Conservation (phyloP, 2,797 vertebrate genomes). For the Erethizon dorsatum region DNA sequence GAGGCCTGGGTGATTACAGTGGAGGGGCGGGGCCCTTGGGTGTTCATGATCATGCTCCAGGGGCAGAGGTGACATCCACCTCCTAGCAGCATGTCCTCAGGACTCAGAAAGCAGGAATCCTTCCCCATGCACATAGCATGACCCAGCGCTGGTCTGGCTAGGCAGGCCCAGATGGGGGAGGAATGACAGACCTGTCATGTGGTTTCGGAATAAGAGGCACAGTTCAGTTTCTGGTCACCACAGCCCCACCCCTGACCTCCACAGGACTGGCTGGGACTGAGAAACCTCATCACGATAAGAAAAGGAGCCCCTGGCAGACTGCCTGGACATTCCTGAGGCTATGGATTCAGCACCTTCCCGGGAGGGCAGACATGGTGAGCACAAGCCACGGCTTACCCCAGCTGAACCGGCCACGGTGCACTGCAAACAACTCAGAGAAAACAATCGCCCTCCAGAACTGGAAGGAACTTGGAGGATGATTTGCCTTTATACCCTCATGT, state of each 20-base stretch:
- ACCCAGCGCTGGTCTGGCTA: background rate
- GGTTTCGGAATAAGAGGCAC: background rate
- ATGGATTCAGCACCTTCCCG: background rate
- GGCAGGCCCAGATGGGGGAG: background rate
- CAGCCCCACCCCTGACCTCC: background rate
- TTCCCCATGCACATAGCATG: background rate
- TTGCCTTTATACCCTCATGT: accelerated
- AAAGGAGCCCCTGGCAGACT: background rate
- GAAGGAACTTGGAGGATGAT: background rate
- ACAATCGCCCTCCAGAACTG: background rate
- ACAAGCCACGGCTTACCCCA: background rate
- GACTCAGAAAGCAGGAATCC: background rate
- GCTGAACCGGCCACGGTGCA: background rate
- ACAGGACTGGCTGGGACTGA: background rate
- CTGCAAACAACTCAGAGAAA: background rate
- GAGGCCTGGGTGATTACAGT: background rate
- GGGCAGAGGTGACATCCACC: constrained; percentile 17
- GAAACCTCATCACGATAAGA: background rate
- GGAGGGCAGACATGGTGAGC: background rate
- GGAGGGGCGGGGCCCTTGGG: background rate
- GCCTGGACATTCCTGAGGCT: background rate
- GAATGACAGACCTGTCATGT: background rate
- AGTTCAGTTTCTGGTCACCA: background rate
- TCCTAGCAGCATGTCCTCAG: background rate
- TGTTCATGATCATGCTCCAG: background rate